Base-by-base conservation (phyloP, 1,140 invertebrate genomes). In the Drosophila pandora region DNA sequence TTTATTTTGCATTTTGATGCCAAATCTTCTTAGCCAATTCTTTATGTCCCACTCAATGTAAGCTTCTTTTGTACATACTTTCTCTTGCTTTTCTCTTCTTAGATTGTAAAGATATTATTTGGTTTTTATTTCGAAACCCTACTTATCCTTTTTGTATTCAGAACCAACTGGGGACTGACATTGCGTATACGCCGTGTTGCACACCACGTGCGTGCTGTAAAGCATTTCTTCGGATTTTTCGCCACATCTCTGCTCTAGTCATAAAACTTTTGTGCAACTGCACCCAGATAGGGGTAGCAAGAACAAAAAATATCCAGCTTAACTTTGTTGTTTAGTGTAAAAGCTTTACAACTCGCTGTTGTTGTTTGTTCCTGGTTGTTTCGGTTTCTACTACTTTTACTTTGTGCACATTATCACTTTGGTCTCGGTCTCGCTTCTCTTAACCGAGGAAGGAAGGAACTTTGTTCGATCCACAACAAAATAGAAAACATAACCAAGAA, bases 321-420 rank as follows among this genome's bases (percentile, higher is more conserved):
- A 87, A 87, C 82, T 85, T 88, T 85, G 81, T 85, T 85, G 81
- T 87, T 87, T 85, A 87, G 81, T 85, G 81, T 87, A 85, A 85
- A 85, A 85, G 81, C 77, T 79, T 79, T 79, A 60, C 60, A 74
- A 76, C 63, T 74, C 55, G 49, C 47, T 77, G 23, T 61, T 49
- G 43, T 65, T 65, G 58, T 49, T 74, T 55, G 34, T 47, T 45
- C 7, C 43, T 47, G 43, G 43, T 47, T 76, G 60, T 39, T 73
- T 70, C 45, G 60, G 70, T 56, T 67, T 74, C 78, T 41, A 55
- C 60, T 79, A 74, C 81, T 84, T 84, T 84, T 84, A 84, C 80
- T 85, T 84, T 85, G 81, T 81, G 47, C 68, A 58, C 81, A 87
- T 85, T 85, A 85, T 85, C 82, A 85, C 82, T 81, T 70, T 67